Evolutionary conservation across 2,113 vertebrate genomes (phyloP), one percentile per base, ranked within the genome.

Genomic region (Petroica traversi): DNA sequence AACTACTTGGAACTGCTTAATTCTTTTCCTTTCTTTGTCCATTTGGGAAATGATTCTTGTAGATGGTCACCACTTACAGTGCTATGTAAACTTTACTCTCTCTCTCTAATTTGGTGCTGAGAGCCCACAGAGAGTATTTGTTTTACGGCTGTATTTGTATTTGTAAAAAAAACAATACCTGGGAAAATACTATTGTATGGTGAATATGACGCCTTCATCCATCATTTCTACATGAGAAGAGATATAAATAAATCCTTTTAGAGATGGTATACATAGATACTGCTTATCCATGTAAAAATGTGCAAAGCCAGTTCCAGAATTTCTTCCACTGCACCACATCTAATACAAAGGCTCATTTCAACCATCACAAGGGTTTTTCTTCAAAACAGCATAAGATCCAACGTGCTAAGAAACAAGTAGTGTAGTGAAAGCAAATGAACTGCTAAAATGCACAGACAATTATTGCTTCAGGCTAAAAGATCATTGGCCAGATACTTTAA

Each of bases 371-470:
- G 40, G 34, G 49, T 33, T 89, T 83, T 85, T 72, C 85, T 91
- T 94, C 72, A 91, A 87, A 94, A 94, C 40, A 46, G 43, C 2
- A 0, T 95, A 74, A 97, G 94, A 96, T 82, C 31, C 62, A n/a
- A 67, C 9, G 69, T 93, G 90, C 85, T 83, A 84, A 85, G 79
- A 84, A 94, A 79, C 82, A 94, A 94, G 79, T 8, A 82, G 31
- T 9, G 23, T 41, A 52, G 73, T 55, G 89, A 95, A 94, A 95
- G 75, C 51, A 91, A 97, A 97, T 89, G 87, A 85, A 88, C 81
- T 93, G 73, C 80, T 95, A 93, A 93, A 96, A 89, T 20, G 64
- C 79, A 91, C 63, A 96, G 79, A 33, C 79, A 92, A 92, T 84
- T 80, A 95, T 18, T 72, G 93, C 92, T 92, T 22, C 46, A 73